Evolutionary conservation across 2,113 vertebrate genomes (phyloP), one percentile per base, ranked within the genome.

Genomic region (Miniopterus natalensis): DNA sequence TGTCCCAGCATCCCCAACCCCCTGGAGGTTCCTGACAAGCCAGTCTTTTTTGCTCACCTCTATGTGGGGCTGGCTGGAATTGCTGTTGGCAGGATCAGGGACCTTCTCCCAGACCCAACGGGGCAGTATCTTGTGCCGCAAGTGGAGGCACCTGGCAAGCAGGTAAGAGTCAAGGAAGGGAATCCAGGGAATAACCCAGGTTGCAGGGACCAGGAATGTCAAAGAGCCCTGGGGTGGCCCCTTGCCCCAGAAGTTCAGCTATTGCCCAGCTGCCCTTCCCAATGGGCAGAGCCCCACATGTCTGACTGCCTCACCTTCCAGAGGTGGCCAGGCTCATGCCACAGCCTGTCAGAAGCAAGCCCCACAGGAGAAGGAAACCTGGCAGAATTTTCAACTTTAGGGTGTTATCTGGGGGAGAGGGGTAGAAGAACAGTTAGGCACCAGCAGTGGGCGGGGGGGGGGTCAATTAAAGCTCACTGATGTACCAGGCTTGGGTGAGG

Each of bases 1-100:
- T 15, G 25, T 12, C 57, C 45, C 68, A 8, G 36, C 5, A 25
- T 10, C 29, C 20, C 61, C 11, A 14, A 0, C 1, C 25, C 29
- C 27, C 36, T 25, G 17, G 20, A 57, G n/a, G 63, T 31, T 79
- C 68, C 68, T 3, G 6, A 11, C 31, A 23, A 42, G 31, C 49
- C 25, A 3, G 13, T 14, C 15, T 8, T 45, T 40, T 15, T 31
- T n/a, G 61, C 97, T 97, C 70, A 98, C 97, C 97, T 96, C 84
- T 10, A 88, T 0, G 27, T 89, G 83, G 5, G 25, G 70, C 70
- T 42, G 73, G 25, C 59, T 27, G 10, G 53, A 84, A 23, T 1
- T 57, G 77, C 98, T 98, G 57, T 97, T 97, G 87, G 92, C 95
- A 21, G 98, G 97, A 66, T 98, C 97, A 0, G 98, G 98, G 71